Evolutionary conservation across 2,113 vertebrate species (phyloP).

Genomic region (Callionymus lyra): DNA sequence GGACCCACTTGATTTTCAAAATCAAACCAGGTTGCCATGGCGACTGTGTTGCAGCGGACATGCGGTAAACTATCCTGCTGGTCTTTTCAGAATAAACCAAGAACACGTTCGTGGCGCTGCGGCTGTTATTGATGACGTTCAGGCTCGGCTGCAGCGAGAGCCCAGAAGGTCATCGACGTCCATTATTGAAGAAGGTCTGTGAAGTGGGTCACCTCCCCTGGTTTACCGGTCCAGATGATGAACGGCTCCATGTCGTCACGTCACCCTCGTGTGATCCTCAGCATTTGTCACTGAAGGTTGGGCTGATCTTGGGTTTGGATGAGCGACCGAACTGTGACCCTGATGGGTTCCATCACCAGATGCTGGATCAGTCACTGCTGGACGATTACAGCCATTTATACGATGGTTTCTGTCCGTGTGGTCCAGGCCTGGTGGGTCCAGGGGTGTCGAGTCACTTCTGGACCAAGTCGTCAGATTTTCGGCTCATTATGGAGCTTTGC

Average conservation of each 20-base stretch:
- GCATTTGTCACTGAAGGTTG: slow-evolving; percentile 16
- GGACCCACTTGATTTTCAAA: too few relatives aligned
- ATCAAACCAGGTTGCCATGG: too few relatives aligned
- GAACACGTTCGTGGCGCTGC: slow-evolving; percentile 4
- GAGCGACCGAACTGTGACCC: slow-evolving; percentile 7
- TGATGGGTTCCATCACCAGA: too few relatives aligned
- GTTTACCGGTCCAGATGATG: slow-evolving; percentile 52
- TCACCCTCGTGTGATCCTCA: slow-evolving; percentile 38
- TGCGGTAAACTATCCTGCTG: too few relatives aligned
- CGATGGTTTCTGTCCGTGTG: too few relatives aligned
- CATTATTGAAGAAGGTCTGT: slow-evolving; percentile 34
- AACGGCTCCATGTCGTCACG: slow-evolving; percentile 48
- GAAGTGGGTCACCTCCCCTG: slow-evolving; percentile 58
- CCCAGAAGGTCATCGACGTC: not conserved
- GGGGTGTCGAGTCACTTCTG: too few relatives aligned
- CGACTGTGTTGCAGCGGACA: too few relatives aligned
- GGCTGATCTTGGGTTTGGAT: slow-evolving; percentile 14
- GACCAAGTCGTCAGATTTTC: not conserved
- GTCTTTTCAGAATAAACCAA: too few relatives aligned
- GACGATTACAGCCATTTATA: too few relatives aligned
- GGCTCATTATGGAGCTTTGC: slow-evolving; percentile 4
- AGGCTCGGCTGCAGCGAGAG: too few relatives aligned
- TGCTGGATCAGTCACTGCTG: too few relatives aligned
- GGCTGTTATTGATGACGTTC: slow-evolving; percentile 37
- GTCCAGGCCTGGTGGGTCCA: too few relatives aligned